Conservation (phyloP, 2,888 invertebrate species). For the Polia nebulosa region DNA sequence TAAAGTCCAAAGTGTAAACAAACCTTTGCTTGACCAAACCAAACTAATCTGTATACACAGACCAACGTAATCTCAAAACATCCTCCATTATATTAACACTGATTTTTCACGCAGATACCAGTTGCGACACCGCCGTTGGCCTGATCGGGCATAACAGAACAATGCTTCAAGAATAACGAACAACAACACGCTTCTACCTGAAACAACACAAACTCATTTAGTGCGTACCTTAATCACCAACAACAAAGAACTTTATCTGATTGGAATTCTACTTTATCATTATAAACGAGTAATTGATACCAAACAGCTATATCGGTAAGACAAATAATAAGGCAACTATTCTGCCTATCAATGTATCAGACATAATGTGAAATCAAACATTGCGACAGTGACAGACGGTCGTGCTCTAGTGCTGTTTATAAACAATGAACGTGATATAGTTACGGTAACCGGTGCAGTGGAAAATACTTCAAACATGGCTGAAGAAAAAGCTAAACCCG, state of each 20-base stretch:
- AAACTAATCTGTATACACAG: constrained; percentile 7
- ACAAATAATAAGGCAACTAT: constrained; percentile 81
- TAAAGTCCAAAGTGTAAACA: constrained; percentile 30
- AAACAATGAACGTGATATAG: constrained; percentile 77
- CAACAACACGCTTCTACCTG: constrained; percentile 19
- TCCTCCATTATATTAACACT: constrained; percentile 60
- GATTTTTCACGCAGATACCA: constrained; percentile 64
- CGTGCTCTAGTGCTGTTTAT: constrained; percentile 68
- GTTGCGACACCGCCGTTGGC: constrained; percentile 50
- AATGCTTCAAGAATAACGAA: constrained; percentile 20
- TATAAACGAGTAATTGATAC: constrained; percentile 86
- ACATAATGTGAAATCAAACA: constrained; percentile 80
- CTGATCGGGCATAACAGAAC: constrained; percentile 42
- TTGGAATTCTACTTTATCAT: constrained; percentile 77
- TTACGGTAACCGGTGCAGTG: constrained; percentile 55
- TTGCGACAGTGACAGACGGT: constrained; percentile 73
- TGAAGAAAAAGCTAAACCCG: constrained; percentile 77
- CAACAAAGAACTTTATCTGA: constrained; percentile 71
- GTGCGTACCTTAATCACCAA: constrained; percentile 48
- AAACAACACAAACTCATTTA: constrained; percentile 23
- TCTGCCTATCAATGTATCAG: constrained; percentile 73
- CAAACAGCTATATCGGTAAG: constrained; percentile 85
- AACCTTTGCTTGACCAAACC: constrained; percentile 5
- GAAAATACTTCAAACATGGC: constrained; percentile 74
- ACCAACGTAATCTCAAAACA: constrained; percentile 44